A percentile compares a stretch with the other conserved stretches of the same genome.
These are phyloP conservation scores for Heliconius congener DNA, from an alignment of 1,140 invertebrate species.

Conservation along the genomic window DNA sequence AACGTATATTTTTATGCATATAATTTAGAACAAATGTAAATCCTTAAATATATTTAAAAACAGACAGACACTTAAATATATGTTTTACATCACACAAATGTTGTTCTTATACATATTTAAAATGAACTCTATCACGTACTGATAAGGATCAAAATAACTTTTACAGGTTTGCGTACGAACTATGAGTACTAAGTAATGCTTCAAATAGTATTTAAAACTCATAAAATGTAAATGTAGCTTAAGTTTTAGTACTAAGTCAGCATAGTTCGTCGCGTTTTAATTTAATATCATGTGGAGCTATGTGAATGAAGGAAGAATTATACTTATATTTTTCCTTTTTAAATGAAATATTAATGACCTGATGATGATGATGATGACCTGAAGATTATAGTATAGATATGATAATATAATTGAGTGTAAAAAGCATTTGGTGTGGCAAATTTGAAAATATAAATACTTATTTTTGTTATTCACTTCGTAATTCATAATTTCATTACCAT, in stretches of 20 bases:
- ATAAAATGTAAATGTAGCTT: neutral
- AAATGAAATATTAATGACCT: neutral
- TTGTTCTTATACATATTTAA: neutral
- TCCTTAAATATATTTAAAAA: neutral
- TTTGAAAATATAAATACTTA: neutral
- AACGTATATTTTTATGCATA: neutral
- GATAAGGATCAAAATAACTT: neutral
- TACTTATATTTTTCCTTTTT: neutral
- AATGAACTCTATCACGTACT: neutral
- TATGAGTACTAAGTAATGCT: neutral
- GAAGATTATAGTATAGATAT: too few species aligned
- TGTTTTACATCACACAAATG: neutral
- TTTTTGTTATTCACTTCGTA: neutral
- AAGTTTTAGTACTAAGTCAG: slow-evolving; percentile 8
- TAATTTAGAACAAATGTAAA: neutral
- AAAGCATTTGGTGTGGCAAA: neutral
- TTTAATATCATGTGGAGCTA: neutral
- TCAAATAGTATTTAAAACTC: neutral
- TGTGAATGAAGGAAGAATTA: neutral
- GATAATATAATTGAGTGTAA: neutral
- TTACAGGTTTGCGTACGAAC: neutral
- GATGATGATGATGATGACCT: too few species aligned
- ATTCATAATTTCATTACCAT: too few species aligned
- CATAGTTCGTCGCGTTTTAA: slow-evolving; percentile 6
- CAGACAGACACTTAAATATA: neutral